Conservation (phyloP, 2,888 invertebrate species). For the Hecatera dysodea region DNA sequence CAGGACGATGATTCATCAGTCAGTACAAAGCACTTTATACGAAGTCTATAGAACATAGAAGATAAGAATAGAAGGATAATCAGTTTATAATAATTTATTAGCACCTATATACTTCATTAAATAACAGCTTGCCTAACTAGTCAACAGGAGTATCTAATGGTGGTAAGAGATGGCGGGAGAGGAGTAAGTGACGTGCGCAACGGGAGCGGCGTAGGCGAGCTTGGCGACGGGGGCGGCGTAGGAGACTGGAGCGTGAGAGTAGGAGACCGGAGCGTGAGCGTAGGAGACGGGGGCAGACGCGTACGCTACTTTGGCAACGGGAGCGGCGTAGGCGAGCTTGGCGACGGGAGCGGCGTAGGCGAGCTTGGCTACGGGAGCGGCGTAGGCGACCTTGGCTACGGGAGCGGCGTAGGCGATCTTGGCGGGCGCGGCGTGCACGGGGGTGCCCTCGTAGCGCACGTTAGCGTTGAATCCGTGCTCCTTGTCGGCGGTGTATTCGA, state of each 20-base stretch:
- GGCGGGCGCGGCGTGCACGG: slow-evolving; percentile 69
- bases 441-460: slow-evolving; percentile 86
- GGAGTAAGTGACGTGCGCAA: slow-evolving; percentile 75
- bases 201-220: slow-evolving; percentile 71
- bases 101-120: slow-evolving; percentile 52
- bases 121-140: slow-evolving; percentile 34
- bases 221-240: slow-evolving; percentile 70
- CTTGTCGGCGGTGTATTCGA: slow-evolving; percentile 86
- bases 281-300: slow-evolving; percentile 63
- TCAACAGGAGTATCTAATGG: slow-evolving; percentile 72
- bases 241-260: slow-evolving; percentile 60
- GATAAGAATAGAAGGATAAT: background rate
- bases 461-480: slow-evolving; percentile 86
- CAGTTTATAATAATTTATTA: slow-evolving; percentile 64
- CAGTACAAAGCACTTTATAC: too few species aligned
- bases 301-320: slow-evolving; percentile 54
- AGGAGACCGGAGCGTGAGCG: slow-evolving; percentile 42
- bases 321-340: slow-evolving; percentile 60
- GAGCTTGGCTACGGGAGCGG: slow-evolving; percentile 56
- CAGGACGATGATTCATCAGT: too few species aligned
- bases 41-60: too few species aligned
- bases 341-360: slow-evolving; percentile 65
- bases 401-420: slow-evolving; percentile 66
- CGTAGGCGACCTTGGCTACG: slow-evolving; percentile 65
- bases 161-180: slow-evolving; percentile 84